These are phyloP conservation scores for Enteromius afrohamiltoni DNA, from an alignment of 2,797 vertebrate genomes.

Conservation along the genomic window DNA sequence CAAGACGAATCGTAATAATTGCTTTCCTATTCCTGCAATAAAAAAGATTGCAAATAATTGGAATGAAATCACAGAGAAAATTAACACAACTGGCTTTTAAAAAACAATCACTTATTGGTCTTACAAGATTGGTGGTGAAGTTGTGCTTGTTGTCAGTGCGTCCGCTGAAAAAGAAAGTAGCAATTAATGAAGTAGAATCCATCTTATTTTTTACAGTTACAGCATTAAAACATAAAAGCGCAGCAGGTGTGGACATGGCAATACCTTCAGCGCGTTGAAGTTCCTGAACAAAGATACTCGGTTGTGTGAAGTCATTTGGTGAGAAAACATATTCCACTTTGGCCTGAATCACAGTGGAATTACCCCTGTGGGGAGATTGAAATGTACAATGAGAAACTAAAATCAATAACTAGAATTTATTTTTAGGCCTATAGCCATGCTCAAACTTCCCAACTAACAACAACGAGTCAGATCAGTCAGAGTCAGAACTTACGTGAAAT, in stretches of 20 bases:
- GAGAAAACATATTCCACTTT: constrained; percentile 35
- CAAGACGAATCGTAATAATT: neutral
- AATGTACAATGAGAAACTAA: neutral
- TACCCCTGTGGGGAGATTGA: constrained; percentile 24
- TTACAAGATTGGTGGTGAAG: neutral
- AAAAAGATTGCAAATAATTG: neutral
- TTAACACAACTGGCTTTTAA: neutral
- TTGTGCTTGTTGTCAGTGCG: neutral
- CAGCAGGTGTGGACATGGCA: neutral
- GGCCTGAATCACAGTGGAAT: constrained; percentile 30
- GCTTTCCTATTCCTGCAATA: neutral
- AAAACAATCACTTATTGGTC: neutral
- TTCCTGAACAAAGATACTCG: constrained; percentile 32
- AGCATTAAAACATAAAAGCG: neutral
- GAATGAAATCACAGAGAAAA: neutral
- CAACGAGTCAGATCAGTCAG: too few relatives aligned
- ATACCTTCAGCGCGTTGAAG: constrained; percentile 26
- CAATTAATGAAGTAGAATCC: neutral
- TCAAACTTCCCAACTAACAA: neutral
- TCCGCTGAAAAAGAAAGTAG: neutral
- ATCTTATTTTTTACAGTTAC: neutral
- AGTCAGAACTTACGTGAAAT: constrained; percentile 36
- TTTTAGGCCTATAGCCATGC: neutral
- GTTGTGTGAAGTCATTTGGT: neutral
- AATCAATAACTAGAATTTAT: neutral